Evolutionary conservation across 2,797 vertebrate species (phyloP), one percentile per base, ranked within the genome.

Genomic region (Stomatorhinus walkeri): DNA sequence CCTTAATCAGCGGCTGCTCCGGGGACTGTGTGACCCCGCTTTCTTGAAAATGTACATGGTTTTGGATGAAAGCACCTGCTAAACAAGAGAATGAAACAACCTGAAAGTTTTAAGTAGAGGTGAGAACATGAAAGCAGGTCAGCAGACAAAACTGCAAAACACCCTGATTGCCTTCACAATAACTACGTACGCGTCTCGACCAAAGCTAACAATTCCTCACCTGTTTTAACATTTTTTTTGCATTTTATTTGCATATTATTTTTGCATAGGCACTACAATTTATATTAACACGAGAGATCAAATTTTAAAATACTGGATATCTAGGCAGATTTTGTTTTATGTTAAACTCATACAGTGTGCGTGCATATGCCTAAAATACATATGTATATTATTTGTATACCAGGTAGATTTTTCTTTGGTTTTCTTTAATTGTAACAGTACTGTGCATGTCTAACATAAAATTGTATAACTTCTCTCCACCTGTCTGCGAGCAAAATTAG

Each of bases 181-280:
- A 24, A 54, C 1, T 5, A 49, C 0, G 24, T 24, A 85, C 48
- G 10, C 19, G 10, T 46, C 43, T 87, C 32, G 8, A 48, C 32
- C 3, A 2, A 64, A 87, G 86, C 36, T 4, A 36, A 32, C 85
- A 22, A 49, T 22, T 64, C n/a, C 7, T 40, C 52, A 86, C 51
- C 16, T 64, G 49, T 22, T 61, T 22, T 36, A 54, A 61, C 83
- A 5, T 83, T 36, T 22, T 84, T 46, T 61, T 79, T 51, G 22
- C n/a, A 51, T 88, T 51, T 56, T 88, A 59, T 85, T n/a, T 88
- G 8, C 36, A 49, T 79, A 79, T 56, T 76, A 3, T 83, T 84
- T 43, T 88, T 64, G 24, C 43, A 87, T 6, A 87, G 56, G 87
- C 88, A 89, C 88, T 89, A 89, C 88, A 89, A 52, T 86, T 43